A percentile compares a stretch with the other conserved stretches of the same genome.
phyloP scores from a whole-genome alignment of 2,113 vertebrate species.

The Ranitomeya imitator region DNA sequence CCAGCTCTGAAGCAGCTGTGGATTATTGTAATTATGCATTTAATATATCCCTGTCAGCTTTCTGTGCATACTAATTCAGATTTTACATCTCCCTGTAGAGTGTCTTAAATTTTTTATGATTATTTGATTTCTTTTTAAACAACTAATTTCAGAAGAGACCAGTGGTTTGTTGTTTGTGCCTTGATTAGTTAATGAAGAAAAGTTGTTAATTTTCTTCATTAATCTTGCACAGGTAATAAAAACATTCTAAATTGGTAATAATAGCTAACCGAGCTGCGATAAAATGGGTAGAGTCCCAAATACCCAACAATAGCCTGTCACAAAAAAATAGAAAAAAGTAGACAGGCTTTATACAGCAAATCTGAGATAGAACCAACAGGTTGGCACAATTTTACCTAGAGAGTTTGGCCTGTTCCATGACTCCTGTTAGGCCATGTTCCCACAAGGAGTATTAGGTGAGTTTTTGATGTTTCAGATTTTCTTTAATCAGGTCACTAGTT shows the following conservation, averaged over 20 bases:
- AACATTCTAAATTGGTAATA: not conserved
- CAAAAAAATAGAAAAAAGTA: not conserved
- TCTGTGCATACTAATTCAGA: conserved; percentile 66
- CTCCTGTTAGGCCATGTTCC: too few species aligned
- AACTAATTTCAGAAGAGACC: conserved; percentile 57
- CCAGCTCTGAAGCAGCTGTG: conserved; percentile 65
- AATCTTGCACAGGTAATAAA: not conserved
- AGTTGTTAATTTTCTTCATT: conserved; percentile 5
- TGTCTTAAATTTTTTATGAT: conserved; percentile 64
- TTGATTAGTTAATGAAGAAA: not conserved
- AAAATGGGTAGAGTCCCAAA: not conserved
- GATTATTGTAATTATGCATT: conserved; percentile 69
- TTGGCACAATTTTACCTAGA: not conserved
- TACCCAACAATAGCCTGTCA: not conserved
- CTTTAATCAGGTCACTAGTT: too few species aligned
- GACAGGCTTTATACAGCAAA: not conserved
- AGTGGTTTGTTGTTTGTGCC: conserved; percentile 1
- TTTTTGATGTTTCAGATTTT: too few species aligned
- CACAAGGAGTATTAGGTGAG: too few species aligned
- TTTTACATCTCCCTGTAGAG: conserved; percentile 63
- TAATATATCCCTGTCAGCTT: conserved; percentile 61
- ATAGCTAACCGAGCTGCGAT: not conserved
- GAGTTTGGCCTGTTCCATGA: not conserved
- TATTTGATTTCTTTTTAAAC: conserved; percentile 56
- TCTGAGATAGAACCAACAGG: not conserved